Base-by-base conservation (phyloP, 2,113 vertebrate species). In the Charina bottae region DNA sequence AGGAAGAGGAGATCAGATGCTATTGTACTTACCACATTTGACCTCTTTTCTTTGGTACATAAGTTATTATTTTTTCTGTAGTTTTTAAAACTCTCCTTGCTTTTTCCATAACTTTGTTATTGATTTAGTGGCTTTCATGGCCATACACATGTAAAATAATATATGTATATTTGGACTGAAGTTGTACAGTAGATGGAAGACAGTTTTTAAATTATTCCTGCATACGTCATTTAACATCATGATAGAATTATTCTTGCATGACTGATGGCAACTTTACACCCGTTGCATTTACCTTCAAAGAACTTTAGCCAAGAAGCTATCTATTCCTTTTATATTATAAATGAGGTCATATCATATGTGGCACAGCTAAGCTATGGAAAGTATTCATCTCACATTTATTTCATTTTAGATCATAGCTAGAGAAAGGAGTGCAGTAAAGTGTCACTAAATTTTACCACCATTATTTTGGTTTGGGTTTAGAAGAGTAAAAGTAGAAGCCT, bases 331-430 rank as follows among this genome's bases (percentile, higher is more conserved):
- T 87, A 87, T 68, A 87, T 56, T 87, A 91, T 24, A 72, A 72
- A 78, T 92, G 42, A 11, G 55, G n/a, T 54, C 23, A 33, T 21
- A 72, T 68, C 53, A 64, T 72, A 68, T 33, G 68, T 72, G 64
- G 84, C 53, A 68, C 60, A 87, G 55, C 19, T 24, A 55, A 68
- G 59, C 33, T 55, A 86, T 55, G 17, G 28, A 91, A 85, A 24
- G 54, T 86, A 85, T 86, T n/a, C 28, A 42, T 33, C n/a, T 33
- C 83, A 86, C 28, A 33, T 72, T 87, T 55, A 91, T 86, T 91
- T 87, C 33, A 72, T 60, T 86, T 55, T 56, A 12, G 54, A 68
- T 19, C 54, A 83, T 83, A 87, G 64, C 53, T 87, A 62, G 59
- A 87, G 84, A 33, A 68, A 15, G n/a, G n/a, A 72, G 21, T 87